Evolutionary conservation across 2,113 vertebrate genomes (phyloP), one percentile per base, ranked within the genome.

Genomic region (Gallinago undulata): DNA sequence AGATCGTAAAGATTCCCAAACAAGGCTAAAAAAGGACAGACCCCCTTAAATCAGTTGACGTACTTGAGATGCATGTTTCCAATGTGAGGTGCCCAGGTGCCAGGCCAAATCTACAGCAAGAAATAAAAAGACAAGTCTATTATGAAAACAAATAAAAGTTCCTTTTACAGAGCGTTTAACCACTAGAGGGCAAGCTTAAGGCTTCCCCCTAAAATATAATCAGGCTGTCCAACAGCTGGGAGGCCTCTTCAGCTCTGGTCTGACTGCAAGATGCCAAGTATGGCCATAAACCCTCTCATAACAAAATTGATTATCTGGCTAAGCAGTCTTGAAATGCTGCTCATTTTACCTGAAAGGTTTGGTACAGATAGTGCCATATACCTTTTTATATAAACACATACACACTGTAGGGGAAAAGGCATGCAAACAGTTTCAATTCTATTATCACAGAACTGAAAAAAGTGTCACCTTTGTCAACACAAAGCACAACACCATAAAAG

Each of bases 51-150:
- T 99, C 99, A 99, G 98, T 99, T 99, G 98, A 99, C 99, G 97
- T 99, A 99, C 98, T 99, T 99, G 99, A 99, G 98, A 98, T 99
- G 99, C 98, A 99, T 99, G 93, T 99, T 99, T 98, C 99, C 99
- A 98, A 99, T 99, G 97, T 99, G 99, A 98, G 99, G 99, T 94
- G 99, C 99, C 99, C 99, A 99, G 97, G 99, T 99, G 97, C 99
- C 99, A 97, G 99, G 99, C 99, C 99, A 99, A 98, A 99, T 99
- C 99, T 99, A 98, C 93, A 98, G 97, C 97, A 87, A 97, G 97
- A 96, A 98, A 98, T 97, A 98, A 98, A 98, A 98, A 97, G 96
- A 96, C 98, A 98, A 87, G 90, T 74, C 97, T 97, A 96, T 96
- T 87, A 95, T 87, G 96, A 95, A 97, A 97, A 98, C 78, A 94